phyloP scores from a whole-genome alignment of 2,113 vertebrate genomes.

The Carassius auratus region DNA sequence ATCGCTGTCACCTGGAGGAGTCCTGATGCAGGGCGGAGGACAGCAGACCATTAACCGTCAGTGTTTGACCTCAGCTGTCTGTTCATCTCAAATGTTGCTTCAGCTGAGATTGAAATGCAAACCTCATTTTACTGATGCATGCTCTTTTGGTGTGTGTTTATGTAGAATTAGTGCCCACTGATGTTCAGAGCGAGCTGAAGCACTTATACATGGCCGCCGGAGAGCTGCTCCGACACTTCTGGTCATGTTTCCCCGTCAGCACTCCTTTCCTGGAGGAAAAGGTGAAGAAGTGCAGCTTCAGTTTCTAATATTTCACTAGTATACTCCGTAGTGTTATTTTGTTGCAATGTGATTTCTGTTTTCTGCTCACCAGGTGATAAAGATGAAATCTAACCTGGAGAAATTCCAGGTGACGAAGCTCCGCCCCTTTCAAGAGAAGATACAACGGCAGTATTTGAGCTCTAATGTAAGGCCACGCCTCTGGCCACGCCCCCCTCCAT shows the following conservation, averaged over 20 bases:
- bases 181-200: conserved; percentile 92
- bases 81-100: not conserved
- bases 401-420: conserved; percentile 96
- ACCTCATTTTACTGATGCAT: not conserved
- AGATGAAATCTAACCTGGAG: conserved; percentile 96
- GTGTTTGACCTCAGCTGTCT: conserved; percentile 47
- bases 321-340: not conserved
- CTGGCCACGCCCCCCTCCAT: not conserved
- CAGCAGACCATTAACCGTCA: conserved; percentile 96
- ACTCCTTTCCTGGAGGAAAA: conserved; percentile 97
- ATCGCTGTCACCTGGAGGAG: conserved; percentile 91
- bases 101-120: too few species aligned
- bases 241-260: conserved; percentile 98
- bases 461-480: conserved; percentile 88
- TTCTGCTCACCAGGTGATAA: conserved; percentile 81
- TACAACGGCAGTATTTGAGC: conserved; percentile 95
- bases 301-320: not conserved
- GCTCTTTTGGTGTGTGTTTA: conserved; percentile 4
- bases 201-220: conserved; percentile 92
- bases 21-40: conserved; percentile 90
- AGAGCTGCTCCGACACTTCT: conserved; percentile 95
- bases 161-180: conserved; percentile 92
- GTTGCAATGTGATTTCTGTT: not conserved
- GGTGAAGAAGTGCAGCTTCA: conserved; percentile 67
- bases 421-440: conserved; percentile 94